Conservation (phyloP, 2,888 invertebrate genomes). For the Patella ulyssiponensis region DNA sequence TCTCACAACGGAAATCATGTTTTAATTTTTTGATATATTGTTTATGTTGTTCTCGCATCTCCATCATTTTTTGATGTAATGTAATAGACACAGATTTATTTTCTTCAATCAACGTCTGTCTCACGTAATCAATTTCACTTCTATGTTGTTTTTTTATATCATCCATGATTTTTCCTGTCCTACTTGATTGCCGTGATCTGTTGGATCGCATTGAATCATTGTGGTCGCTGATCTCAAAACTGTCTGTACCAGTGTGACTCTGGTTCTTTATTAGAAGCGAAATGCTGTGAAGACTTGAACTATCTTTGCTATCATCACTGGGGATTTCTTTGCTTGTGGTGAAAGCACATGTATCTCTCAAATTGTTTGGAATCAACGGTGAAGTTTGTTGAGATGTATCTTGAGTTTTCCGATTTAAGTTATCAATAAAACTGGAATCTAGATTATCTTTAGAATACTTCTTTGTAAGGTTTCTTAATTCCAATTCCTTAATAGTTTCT, state of each 20-base stretch:
- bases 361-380: not conserved
- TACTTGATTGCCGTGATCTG: not conserved
- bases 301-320: slow-evolving; percentile 6
- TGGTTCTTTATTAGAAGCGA: not conserved
- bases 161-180: not conserved
- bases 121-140: not conserved
- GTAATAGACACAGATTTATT: slow-evolving; percentile 1
- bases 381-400: not conserved
- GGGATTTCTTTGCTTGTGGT: not conserved
- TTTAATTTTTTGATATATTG: slow-evolving; percentile 61
- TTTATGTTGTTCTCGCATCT: slow-evolving; percentile 55
- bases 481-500: slow-evolving; percentile 47
- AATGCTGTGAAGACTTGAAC: not conserved
- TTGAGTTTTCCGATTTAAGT: not conserved
- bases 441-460: not conserved
- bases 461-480: slow-evolving; percentile 35
- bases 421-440: not conserved
- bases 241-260: not conserved
- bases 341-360: not conserved
- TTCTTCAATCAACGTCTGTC: slow-evolving; percentile 9
- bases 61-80: slow-evolving; percentile 35
- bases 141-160: not conserved
- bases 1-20: slow-evolving; percentile 37
- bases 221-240: slow-evolving; percentile 1
- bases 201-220: not conserved